A percentile compares a stretch with the other conserved stretches of the same genome.
phyloP scores from a whole-genome alignment of 2,113 vertebrate species.

The Piaya cayana region DNA sequence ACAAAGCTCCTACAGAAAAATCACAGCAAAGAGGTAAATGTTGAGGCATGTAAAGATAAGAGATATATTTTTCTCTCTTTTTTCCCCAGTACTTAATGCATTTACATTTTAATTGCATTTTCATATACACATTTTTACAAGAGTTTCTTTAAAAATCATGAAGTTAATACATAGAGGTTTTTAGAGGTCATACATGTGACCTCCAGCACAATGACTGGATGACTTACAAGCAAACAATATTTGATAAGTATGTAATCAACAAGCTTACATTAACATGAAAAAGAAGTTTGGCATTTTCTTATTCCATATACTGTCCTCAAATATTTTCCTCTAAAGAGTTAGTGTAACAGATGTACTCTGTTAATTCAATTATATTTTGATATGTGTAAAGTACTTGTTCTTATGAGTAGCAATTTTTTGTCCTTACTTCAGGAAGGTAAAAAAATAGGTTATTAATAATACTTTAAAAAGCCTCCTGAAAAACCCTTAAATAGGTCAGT shows the following conservation, averaged over 20 bases:
- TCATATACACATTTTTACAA: not conserved
- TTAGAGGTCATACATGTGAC: not conserved
- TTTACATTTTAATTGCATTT: not conserved
- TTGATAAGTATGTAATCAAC: not conserved
- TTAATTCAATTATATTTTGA: not conserved
- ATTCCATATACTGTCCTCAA: not conserved
- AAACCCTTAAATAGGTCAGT: not conserved
- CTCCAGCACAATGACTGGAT: not conserved
- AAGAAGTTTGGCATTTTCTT: not conserved
- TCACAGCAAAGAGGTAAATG: slow-evolving; percentile 85
- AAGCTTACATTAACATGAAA: not conserved
- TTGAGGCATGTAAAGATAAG: not conserved
- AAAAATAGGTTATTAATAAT: not conserved
- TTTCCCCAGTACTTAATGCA: not conserved
- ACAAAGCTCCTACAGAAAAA: slow-evolving; percentile 79
- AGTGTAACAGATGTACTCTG: not conserved
- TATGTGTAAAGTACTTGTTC: not conserved
- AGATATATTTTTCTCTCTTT: not conserved
- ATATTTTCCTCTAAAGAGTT: not conserved
- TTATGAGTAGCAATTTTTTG: not conserved
- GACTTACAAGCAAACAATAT: not conserved
- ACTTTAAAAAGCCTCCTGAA: not conserved
- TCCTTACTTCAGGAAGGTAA: not conserved
- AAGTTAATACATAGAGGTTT: not conserved
- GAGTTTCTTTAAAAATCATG: not conserved